Evolutionary conservation across 2,888 invertebrate genomes (phyloP).

Genomic region (Penaeus monodon): DNA sequence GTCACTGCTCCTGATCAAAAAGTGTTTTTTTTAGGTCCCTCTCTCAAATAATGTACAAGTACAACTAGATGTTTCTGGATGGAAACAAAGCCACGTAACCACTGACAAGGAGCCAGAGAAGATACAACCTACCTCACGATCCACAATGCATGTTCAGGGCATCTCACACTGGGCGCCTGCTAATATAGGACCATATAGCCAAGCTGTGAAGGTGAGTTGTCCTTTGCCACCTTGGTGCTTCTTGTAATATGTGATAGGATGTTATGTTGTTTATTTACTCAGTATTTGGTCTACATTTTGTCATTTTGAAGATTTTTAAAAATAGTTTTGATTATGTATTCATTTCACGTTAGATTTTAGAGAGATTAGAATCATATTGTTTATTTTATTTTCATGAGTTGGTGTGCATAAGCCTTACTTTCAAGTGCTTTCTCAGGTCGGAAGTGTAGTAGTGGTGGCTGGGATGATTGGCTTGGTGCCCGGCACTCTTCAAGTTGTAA

Average conservation of each 20-base stretch:
- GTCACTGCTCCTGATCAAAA: too few relatives aligned
- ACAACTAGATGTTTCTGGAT: slow-evolving; percentile 46
- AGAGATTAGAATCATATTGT: too few relatives aligned
- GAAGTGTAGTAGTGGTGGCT: slow-evolving; percentile 86
- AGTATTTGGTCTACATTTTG: too few relatives aligned
- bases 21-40: slow-evolving; percentile 33
- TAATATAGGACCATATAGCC: slow-evolving; percentile 96
- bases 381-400: not conserved
- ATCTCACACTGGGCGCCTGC: slow-evolving; percentile 98
- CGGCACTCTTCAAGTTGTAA: slow-evolving; percentile 81
- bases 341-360: too few relatives aligned
- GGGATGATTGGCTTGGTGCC: slow-evolving; percentile 93
- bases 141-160: slow-evolving; percentile 89
- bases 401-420: not conserved
- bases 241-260: not conserved
- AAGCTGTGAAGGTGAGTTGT: slow-evolving; percentile 83
- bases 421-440: slow-evolving; percentile 75
- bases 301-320: not conserved
- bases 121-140: slow-evolving; percentile 43
- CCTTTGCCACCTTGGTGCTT: not conserved
- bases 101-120: slow-evolving; percentile 31
- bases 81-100: slow-evolving; percentile 48
- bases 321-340: not conserved
- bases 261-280: not conserved
- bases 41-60: slow-evolving; percentile 40